phyloP scores from a whole-genome alignment of 2,888 invertebrate genomes.

The Incurvaria masculella region DNA sequence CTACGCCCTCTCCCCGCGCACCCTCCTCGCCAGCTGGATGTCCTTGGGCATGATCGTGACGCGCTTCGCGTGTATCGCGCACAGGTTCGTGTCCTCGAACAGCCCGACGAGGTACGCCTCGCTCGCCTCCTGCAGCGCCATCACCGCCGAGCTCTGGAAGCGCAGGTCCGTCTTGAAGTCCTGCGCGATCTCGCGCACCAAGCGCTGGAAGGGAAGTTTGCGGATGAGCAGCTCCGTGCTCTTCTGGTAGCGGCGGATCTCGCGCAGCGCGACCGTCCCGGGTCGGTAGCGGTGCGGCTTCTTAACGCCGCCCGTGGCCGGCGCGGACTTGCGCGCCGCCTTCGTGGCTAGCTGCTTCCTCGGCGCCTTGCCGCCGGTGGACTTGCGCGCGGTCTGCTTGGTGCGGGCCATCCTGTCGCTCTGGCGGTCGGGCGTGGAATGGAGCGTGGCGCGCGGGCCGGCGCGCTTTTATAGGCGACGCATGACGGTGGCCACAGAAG shows the following conservation, averaged over 20 bases:
- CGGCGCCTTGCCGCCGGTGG: slow-evolving; percentile 72
- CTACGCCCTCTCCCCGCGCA: slow-evolving; percentile 36
- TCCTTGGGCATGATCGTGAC: slow-evolving; percentile 47
- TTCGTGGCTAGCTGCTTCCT: slow-evolving; percentile 69
- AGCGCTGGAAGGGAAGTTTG: slow-evolving; percentile 68
- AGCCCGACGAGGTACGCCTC: slow-evolving; percentile 64
- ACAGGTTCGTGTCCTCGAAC: slow-evolving; percentile 75
- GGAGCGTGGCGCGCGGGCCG: neutral
- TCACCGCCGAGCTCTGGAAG: slow-evolving; percentile 68
- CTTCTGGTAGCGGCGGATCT: slow-evolving; percentile 71
- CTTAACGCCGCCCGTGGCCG: slow-evolving; percentile 70
- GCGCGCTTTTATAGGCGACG: neutral
- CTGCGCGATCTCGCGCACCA: slow-evolving; percentile 71
- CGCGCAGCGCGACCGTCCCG: slow-evolving; percentile 66
- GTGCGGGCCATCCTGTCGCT: slow-evolving; percentile 62
- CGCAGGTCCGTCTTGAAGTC: slow-evolving; percentile 70
- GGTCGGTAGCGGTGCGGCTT: slow-evolving; percentile 70
- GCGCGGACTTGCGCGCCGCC: slow-evolving; percentile 69
- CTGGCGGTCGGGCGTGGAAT: neutral
- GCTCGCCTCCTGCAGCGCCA: slow-evolving; percentile 62
- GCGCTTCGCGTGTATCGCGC: slow-evolving; percentile 66
- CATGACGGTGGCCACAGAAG: no score
- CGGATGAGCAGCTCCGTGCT: slow-evolving; percentile 68
- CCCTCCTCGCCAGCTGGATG: slow-evolving; percentile 35
- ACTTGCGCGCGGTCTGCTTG: slow-evolving; percentile 72